Base-by-base conservation (phyloP, 2,797 vertebrate species). In the Rhynchonycteris naso region DNA sequence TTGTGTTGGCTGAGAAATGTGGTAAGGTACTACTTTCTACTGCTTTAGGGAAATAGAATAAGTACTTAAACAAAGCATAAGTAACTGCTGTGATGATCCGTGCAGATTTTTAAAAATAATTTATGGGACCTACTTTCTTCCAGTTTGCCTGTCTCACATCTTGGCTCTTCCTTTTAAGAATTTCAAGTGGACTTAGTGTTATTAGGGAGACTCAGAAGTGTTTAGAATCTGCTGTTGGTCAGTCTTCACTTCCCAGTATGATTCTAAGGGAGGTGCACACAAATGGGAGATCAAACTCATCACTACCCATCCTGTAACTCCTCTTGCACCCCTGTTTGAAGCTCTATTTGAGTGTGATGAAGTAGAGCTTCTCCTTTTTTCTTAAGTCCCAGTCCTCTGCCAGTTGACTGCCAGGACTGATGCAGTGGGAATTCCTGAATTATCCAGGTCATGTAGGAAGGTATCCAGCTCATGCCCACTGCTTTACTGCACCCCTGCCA, bases 11-110 rank as follows among this genome's bases (percentile, higher is more conserved):
- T 18, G 16, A 59, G 63, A 58, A 33, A 35, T 11, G 3, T 35
- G 68, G 26, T 16, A 71, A 28, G 43, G 56, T 75, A 68, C 74
- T 92, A 10, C 84, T 83, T 72, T 61, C 38, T 79, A 52, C 22
- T 93, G 75, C 18, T 58, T 82, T 59, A 66, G 81, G 68, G 33
- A 88, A 33, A 95, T 80, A 8, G 33, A 38, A 52, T 61, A 76
- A 79, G 56, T 38, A 12, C 12, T 38, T 3, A 85, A 28, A 71
- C 4, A 43, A 43, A 43, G 56, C 15, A 0, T 61, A 87, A 66
- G 26, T 54, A 61, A 78, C n/a, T 18, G 33, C 15, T 65, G 21
- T 58, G 19, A 54, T n/a, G 56, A 28, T 85, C 61, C 30, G 0
- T 14, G 43, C 9, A n/a, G 63, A 61, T 0, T 4, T 72, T 76